phyloP scores from a whole-genome alignment of 2,797 vertebrate genomes.

The Sparidentex hasta region DNA sequence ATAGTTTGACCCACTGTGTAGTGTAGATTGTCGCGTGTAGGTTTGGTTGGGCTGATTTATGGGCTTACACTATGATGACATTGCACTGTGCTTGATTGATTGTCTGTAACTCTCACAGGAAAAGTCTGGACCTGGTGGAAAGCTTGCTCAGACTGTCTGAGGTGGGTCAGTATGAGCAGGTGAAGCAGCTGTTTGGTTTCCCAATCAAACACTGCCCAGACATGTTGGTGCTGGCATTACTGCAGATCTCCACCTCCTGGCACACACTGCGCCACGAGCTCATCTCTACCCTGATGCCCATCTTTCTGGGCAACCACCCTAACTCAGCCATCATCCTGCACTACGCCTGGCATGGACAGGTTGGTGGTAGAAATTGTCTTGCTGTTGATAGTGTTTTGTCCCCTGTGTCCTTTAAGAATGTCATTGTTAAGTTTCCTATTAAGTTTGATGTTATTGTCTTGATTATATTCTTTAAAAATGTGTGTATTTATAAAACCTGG shows the following conservation, averaged over 20 bases:
- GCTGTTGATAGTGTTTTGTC: neutral
- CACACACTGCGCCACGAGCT: conserved; percentile 98
- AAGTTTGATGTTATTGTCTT: neutral
- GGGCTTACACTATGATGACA: neutral
- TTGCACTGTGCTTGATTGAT: neutral
- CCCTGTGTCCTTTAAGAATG: neutral
- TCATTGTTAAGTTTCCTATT: neutral
- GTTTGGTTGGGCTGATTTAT: no score
- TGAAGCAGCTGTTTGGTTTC: conserved; percentile 98
- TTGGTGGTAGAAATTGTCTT: conserved; percentile 70
- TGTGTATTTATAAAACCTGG: conserved; percentile 1
- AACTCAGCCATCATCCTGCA: conserved; percentile 99
- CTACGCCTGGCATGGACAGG: conserved; percentile 99
- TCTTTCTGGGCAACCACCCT: conserved; percentile 98
- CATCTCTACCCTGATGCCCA: conserved; percentile 99
- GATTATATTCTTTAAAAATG: neutral
- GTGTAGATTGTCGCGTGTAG: no score
- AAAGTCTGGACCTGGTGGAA: conserved; percentile 98
- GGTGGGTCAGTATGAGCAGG: conserved; percentile 98
- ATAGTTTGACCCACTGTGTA: neutral
- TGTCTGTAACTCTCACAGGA: conserved; percentile 86
- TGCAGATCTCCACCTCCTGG: conserved; percentile 99
- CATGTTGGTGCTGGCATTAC: conserved; percentile 96
- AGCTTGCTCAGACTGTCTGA: conserved; percentile 95
- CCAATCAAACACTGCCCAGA: conserved; percentile 99